Evolutionary conservation across 92 coral and sea anemone species (phyloP).

Genomic region (Pocillopora meandrina): DNA sequence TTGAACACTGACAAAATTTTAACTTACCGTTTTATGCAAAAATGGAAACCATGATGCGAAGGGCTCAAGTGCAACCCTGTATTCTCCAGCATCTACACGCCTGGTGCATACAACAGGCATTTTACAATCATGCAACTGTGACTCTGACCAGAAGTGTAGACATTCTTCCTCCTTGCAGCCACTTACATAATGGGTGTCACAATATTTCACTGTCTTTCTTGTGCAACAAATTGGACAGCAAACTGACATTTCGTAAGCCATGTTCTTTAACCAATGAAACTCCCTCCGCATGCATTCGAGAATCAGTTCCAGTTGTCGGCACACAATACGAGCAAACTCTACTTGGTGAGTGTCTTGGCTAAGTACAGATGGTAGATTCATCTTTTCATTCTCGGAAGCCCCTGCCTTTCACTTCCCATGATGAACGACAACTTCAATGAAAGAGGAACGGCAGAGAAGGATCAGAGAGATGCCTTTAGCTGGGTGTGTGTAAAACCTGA

Average conservation of each 20-base stretch:
- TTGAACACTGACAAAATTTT: no score
- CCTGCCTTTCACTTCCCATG: neutral
- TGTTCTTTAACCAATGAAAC: neutral
- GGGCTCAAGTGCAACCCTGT: neutral
- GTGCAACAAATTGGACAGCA: neutral
- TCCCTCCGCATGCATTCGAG: conserved; percentile 1
- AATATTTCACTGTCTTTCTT: neutral
- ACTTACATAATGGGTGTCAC: neutral
- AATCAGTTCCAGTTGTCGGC: neutral
- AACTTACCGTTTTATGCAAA: neutral
- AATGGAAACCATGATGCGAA: neutral
- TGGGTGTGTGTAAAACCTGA: neutral
- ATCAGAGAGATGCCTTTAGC: neutral
- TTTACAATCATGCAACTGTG: neutral
- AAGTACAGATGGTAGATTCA: neutral
- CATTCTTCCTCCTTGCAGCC: neutral
- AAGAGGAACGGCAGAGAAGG: conserved; percentile 2
- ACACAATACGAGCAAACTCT: neutral
- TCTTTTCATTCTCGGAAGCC: neutral
- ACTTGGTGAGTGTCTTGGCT: neutral
- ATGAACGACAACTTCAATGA: neutral
- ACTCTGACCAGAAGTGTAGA: neutral
- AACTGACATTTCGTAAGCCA: conserved; percentile 2
- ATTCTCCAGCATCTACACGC: neutral
- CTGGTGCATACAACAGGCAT: neutral